Conservation (phyloP, 2,888 invertebrate species). For the Diarsia rubi region DNA sequence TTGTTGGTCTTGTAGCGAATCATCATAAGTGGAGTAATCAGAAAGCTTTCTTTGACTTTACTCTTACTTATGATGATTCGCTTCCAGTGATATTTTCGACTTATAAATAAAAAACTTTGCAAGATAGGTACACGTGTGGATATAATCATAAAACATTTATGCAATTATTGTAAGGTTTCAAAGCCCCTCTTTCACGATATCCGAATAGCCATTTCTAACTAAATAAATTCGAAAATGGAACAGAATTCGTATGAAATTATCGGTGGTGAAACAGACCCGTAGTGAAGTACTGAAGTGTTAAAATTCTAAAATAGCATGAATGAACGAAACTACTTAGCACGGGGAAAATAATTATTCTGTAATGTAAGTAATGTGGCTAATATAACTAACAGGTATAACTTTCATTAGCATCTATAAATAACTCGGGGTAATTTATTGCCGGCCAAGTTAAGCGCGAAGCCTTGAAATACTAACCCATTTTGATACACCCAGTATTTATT, state of each 20-base stretch:
- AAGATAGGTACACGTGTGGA: background rate
- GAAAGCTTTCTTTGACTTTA: background rate
- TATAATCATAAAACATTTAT: slow-evolving; percentile 1
- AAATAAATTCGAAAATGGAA: too few species aligned
- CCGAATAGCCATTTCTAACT: too few species aligned
- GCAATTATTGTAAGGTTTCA: background rate
- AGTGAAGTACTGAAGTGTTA: background rate
- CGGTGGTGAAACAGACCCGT: too few species aligned
- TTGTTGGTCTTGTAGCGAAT: background rate
- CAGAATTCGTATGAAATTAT: too few species aligned
- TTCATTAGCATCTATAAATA: slow-evolving; percentile 59
- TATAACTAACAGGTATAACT: slow-evolving; percentile 39
- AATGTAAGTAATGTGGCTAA: slow-evolving; percentile 36
- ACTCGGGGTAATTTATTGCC: slow-evolving; percentile 46
- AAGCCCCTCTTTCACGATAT: too few species aligned
- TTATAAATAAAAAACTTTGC: background rate
- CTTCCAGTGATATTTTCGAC: background rate
- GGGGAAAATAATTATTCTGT: slow-evolving; percentile 15
- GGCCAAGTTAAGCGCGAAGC: slow-evolving; percentile 54
- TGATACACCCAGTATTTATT: slow-evolving; percentile 50
- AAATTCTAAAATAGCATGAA: slow-evolving; percentile 1
- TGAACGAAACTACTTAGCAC: slow-evolving; percentile 13
- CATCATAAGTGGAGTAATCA: too few species aligned
- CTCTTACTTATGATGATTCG: background rate
- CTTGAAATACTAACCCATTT: slow-evolving; percentile 59